phyloP scores from a whole-genome alignment of 1,140 invertebrate genomes.

The Philopotamus ludificatus region DNA sequence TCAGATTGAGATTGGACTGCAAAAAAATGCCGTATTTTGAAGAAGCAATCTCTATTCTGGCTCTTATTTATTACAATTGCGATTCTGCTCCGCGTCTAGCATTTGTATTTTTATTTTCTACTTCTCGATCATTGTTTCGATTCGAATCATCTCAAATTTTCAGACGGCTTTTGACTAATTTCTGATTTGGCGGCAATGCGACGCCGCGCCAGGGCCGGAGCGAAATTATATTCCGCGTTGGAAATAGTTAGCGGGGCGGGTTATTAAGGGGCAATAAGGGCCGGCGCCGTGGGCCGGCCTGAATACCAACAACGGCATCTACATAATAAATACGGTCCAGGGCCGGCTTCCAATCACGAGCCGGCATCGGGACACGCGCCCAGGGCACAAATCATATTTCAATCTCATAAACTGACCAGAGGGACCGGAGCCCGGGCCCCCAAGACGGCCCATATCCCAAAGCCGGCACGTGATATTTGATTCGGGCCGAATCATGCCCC shows the following conservation, averaged over 20 bases:
- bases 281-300: constrained; percentile 20
- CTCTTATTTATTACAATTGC: too few relatives aligned
- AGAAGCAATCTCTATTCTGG: too few relatives aligned
- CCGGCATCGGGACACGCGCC: constrained; percentile 38
- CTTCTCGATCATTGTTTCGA: too few relatives aligned
- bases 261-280: constrained; percentile 33
- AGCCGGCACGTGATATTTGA: constrained; percentile 40
- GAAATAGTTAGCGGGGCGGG: constrained; percentile 7
- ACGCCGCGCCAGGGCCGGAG: constrained; percentile 1
- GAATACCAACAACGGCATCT: constrained; percentile 41
- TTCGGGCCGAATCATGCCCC: constrained; percentile 35
- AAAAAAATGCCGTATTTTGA: too few relatives aligned
- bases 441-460: constrained; percentile 20
- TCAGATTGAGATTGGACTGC: too few relatives aligned
- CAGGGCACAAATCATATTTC: constrained; percentile 42
- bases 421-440: constrained; percentile 17
- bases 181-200: too few relatives aligned
- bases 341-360: constrained; percentile 36
- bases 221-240: constrained; percentile 25
- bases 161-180: too few relatives aligned
- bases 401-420: constrained; percentile 43
- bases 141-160: too few relatives aligned
- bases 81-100: too few relatives aligned
- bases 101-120: too few relatives aligned
- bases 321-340: constrained; percentile 40